phyloP scores from a whole-genome alignment of 2,888 invertebrate genomes.

The Synergus gifuensis region DNA sequence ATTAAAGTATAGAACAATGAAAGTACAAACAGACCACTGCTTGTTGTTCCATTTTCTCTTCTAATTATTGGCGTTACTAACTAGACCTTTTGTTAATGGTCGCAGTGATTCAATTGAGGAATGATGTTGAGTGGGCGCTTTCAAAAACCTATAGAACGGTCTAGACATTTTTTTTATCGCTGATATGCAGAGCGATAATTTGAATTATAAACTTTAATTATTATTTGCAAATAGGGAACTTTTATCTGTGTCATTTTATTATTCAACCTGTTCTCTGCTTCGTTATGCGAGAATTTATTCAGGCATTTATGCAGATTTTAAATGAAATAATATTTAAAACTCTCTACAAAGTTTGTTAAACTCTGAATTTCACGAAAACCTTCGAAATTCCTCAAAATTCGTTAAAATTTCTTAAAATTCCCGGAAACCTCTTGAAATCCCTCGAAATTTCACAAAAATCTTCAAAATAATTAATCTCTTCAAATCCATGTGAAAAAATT shows the following conservation, averaged over 20 bases:
- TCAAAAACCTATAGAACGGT: background rate
- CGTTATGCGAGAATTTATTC: background rate
- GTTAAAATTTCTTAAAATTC: too few relatives aligned
- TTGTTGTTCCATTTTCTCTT: conserved; percentile 20
- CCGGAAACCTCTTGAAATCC: too few relatives aligned
- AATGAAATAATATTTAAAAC: too few relatives aligned
- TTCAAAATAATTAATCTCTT: too few relatives aligned
- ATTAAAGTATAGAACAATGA: conserved; percentile 24
- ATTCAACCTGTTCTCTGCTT: background rate
- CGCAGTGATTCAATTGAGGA: conserved; percentile 30
- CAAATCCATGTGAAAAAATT: too few relatives aligned
- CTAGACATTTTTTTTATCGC: background rate
- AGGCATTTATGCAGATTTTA: background rate
- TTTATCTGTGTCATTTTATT: background rate
- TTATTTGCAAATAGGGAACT: background rate
- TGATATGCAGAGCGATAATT: background rate
- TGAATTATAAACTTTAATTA: background rate
- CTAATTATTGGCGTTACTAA: conserved; percentile 29
- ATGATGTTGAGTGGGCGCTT: background rate
- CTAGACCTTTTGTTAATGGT: conserved; percentile 22
- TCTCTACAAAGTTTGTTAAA: too few relatives aligned
- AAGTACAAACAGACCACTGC: background rate
- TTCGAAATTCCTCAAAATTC: too few relatives aligned
- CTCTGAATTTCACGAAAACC: too few relatives aligned
- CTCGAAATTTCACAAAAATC: too few relatives aligned